These are phyloP conservation scores for Drosophila paucipuncta DNA, from an alignment of 2,888 invertebrate species.

Conservation along the genomic window DNA sequence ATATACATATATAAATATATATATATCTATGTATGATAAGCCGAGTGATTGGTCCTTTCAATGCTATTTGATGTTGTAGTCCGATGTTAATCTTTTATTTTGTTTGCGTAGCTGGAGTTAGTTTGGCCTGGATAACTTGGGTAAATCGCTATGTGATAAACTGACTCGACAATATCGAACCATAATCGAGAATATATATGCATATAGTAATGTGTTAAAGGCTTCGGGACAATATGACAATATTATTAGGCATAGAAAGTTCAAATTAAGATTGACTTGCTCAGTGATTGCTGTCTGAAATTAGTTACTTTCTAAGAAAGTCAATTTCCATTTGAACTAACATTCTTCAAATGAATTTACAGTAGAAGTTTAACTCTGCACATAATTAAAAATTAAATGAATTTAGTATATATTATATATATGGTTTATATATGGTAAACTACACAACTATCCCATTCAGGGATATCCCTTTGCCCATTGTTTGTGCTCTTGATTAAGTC, in stretches of 20 bases:
- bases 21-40: too few relatives aligned
- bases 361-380: background rate
- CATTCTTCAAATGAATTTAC: background rate
- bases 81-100: background rate
- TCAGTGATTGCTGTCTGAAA: background rate
- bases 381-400: background rate
- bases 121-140: background rate
- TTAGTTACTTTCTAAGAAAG: background rate
- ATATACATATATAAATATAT: too few relatives aligned
- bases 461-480: too few relatives aligned
- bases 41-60: background rate
- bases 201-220: too few relatives aligned
- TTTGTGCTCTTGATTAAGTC: too few relatives aligned
- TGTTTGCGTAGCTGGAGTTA: too few relatives aligned
- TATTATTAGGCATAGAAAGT: background rate
- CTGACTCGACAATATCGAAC: background rate
- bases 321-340: background rate
- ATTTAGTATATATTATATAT: too few relatives aligned
- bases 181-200: background rate
- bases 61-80: background rate
- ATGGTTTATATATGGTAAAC: too few relatives aligned
- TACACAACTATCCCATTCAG: too few relatives aligned
- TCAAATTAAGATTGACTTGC: background rate
- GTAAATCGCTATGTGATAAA: background rate
- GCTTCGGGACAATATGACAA: background rate